A percentile compares a stretch with the other conserved stretches of the same genome.
These are phyloP conservation scores for Gambelia wislizenii DNA, from an alignment of 2,797 vertebrate genomes.

Conservation along the genomic window DNA sequence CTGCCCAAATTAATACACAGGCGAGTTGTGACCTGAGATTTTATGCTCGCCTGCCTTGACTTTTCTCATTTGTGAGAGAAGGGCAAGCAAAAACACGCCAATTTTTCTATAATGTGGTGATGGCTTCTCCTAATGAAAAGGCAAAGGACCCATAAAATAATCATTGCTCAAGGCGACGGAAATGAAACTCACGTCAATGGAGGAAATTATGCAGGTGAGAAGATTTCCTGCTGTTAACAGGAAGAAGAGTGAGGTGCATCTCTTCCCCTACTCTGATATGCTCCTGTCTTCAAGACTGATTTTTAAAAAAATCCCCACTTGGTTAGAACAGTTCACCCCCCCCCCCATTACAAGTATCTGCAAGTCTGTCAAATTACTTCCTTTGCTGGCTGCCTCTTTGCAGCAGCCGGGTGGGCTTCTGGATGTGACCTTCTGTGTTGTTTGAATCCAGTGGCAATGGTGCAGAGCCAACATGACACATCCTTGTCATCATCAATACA, in stretches of 20 bases:
- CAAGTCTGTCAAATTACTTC: background rate
- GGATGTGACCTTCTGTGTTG: too few relatives aligned
- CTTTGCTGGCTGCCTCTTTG: background rate
- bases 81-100: background rate
- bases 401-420: background rate
- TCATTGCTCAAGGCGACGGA: background rate
- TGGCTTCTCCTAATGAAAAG: too few relatives aligned
- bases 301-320: background rate
- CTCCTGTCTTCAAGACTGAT: background rate
- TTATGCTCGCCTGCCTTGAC: background rate
- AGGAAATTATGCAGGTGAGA: background rate
- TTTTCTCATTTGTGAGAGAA: background rate
- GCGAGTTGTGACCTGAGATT: too few relatives aligned
- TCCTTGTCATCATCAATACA: too few relatives aligned
- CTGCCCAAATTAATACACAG: background rate
- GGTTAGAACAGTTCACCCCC: background rate
- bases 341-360: background rate
- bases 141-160: background rate
- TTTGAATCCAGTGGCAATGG: background rate
- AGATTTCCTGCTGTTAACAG: background rate
- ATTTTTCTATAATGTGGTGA: too few relatives aligned
- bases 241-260: background rate
- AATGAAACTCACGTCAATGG: background rate
- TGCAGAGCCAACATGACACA: background rate
- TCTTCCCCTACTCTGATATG: background rate